phyloP scores from a whole-genome alignment of 2,888 invertebrate genomes.

The Leptinotarsa peninsularis region DNA sequence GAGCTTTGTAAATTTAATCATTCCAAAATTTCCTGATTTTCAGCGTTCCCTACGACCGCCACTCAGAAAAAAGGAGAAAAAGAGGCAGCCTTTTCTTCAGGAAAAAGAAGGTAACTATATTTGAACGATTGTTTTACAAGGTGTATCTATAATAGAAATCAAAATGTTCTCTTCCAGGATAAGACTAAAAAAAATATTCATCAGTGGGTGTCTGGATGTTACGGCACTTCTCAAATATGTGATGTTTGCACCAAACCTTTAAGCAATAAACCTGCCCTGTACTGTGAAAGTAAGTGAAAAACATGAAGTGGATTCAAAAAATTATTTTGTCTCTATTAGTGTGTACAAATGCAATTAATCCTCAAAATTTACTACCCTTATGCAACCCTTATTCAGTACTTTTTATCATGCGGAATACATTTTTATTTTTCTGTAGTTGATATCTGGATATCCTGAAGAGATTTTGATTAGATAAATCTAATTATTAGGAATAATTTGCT shows the following conservation, averaged over 20 bases:
- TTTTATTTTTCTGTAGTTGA: no score
- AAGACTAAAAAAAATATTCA: slow-evolving; percentile 81
- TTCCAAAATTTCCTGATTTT: slow-evolving; percentile 39
- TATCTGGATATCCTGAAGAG: no score
- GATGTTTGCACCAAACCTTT: slow-evolving; percentile 84
- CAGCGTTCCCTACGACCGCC: slow-evolving; percentile 77
- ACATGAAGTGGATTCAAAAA: neutral
- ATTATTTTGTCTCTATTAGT: no score
- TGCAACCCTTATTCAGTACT: no score
- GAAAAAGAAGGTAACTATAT: slow-evolving; percentile 81
- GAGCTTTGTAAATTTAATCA: neutral
- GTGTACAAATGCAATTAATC: no score
- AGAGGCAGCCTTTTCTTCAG: slow-evolving; percentile 91
- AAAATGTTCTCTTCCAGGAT: slow-evolving; percentile 68
- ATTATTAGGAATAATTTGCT: no score
- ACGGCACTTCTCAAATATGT: slow-evolving; percentile 75
- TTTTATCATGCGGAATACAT: no score
- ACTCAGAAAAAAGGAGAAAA: slow-evolving; percentile 87
- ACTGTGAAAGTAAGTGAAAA: slow-evolving; percentile 82
- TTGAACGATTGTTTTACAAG: neutral
- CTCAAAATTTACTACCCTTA: no score
- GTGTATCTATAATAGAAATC: neutral
- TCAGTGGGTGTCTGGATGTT: slow-evolving; percentile 79
- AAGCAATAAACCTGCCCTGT: slow-evolving; percentile 84
- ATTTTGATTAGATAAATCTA: no score